Evolutionary conservation across 1,140 invertebrate species (phyloP).

Genomic region (Leptopilina clavipes): DNA sequence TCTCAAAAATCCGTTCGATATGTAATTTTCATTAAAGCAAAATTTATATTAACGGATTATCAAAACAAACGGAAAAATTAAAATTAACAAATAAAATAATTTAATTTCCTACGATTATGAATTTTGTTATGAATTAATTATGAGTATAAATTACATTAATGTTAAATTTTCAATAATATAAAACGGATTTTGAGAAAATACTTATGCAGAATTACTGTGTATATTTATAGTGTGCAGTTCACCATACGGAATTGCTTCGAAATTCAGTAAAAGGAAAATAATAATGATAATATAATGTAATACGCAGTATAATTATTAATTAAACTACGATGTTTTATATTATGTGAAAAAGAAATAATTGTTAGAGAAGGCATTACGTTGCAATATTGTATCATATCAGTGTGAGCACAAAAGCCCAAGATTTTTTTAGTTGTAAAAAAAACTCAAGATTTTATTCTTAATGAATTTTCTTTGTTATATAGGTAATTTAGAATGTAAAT

Average conservation of each 20-base stretch:
- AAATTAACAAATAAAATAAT: too few species aligned
- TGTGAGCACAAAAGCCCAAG: conserved; percentile 52
- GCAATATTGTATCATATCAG: conserved; percentile 62
- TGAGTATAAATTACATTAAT: too few species aligned
- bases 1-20: not conserved
- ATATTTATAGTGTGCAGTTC: conserved; percentile 33
- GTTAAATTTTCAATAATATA: too few species aligned
- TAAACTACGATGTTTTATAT: conserved; percentile 36
- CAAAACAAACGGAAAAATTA: too few species aligned
- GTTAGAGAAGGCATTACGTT: conserved; percentile 56
- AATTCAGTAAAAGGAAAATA: not conserved
- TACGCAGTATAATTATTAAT: conserved; percentile 44
- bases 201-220: conserved; percentile 11
- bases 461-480: conserved; percentile 3
- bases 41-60: too few species aligned
- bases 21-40: too few species aligned
- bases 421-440: conserved; percentile 51
- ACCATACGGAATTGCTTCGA: conserved; percentile 57
- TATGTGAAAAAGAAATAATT: conserved; percentile 45
- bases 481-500: conserved; percentile 8
- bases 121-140: too few species aligned
- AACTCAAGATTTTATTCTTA: conserved; percentile 8
- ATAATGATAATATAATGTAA: conserved; percentile 13
- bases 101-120: too few species aligned
- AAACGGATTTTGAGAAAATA: not conserved